Evolutionary conservation across 2,113 vertebrate species (phyloP), one percentile per base, ranked within the genome.

Genomic region (Pterocles orientalis): DNA sequence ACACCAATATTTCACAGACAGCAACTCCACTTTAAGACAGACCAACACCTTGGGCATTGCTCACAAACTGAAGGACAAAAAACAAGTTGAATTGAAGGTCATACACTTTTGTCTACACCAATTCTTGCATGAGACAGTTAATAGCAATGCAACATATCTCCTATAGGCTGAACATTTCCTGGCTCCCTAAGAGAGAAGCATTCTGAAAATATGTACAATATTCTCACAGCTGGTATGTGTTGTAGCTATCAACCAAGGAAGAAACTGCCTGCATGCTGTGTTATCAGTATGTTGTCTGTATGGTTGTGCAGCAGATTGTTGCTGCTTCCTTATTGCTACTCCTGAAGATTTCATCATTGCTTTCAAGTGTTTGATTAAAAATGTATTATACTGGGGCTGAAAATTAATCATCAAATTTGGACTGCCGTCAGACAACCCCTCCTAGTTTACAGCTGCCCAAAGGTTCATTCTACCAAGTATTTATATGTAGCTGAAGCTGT

Each of bases 311-410:
- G 56, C 78, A 87, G 66, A 54, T 53, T 48, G 39, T 28, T 87
- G 29, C 69, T 65, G 53, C 69, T 95, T 91, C 92, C 89, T 94
- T 86, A 95, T 70, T 96, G 92, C 92, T 87, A 48, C 70, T 82
- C 23, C 57, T 72, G 89, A 18, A 87, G 80, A 78, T 83, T 92
- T 82, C 81, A 78, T 39, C 45, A 76, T 53, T 62, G 50, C 56
- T 95, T 91, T 95, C 73, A 92, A 56, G 72, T 51, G 28, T 51
- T 28, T 57, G 56, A 86, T 84, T 93, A 86, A 84, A 94, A 94
- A 91, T 80, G 23, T 2, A 24, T 62, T 90, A 66, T 72, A 77
- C 7, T 83, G 47, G 64, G 47, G 29, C 24, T 75, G 60, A 24
- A 81, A 91, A 94, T 95, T 94, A 94, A 86, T 86, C 53, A 92